These are phyloP conservation scores for Gobio occitaniae DNA, from an alignment of 2,797 vertebrate genomes.

Conservation along the genomic window DNA sequence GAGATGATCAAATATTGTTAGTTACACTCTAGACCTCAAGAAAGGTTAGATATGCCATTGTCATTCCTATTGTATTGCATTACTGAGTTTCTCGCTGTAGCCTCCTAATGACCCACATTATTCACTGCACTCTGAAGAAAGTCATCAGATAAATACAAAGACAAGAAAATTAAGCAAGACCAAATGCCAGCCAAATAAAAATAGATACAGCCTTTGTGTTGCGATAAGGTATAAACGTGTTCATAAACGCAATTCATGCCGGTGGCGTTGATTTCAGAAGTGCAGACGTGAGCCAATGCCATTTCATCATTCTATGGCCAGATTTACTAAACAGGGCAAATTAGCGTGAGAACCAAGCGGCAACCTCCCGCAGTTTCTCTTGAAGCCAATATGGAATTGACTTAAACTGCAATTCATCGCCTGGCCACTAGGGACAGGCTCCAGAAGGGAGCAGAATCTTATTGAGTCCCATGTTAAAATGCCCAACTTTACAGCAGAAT, in stretches of 20 bases:
- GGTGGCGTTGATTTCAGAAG: conserved; percentile 11
- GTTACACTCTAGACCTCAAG: conserved; percentile 33
- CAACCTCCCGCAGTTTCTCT: too few relatives aligned
- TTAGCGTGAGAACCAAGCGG: too few relatives aligned
- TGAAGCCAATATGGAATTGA: too few relatives aligned
- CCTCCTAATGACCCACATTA: conserved; percentile 28
- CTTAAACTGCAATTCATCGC: too few relatives aligned
- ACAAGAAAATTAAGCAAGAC: conserved; percentile 11
- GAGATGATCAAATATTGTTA: conserved; percentile 45
- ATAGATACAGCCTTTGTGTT: neutral
- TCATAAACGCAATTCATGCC: neutral
- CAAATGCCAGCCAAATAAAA: conserved; percentile 11
- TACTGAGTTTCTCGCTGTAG: neutral
- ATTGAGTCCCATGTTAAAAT: too few relatives aligned
- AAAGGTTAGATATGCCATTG: conserved; percentile 33
- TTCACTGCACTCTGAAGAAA: conserved; percentile 4
- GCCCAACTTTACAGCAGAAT: too few relatives aligned
- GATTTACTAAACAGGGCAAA: too few relatives aligned
- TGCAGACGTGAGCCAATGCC: neutral
- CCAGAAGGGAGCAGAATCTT: too few relatives aligned
- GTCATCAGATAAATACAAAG: conserved; percentile 1
- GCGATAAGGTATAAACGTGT: neutral
- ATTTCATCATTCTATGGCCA: neutral
- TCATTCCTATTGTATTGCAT: conserved; percentile 21
- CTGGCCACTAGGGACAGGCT: too few relatives aligned